Evolutionary conservation across 2,113 vertebrate species (phyloP), one percentile per base, ranked within the genome.

Genomic region (Synchiropus splendidus): DNA sequence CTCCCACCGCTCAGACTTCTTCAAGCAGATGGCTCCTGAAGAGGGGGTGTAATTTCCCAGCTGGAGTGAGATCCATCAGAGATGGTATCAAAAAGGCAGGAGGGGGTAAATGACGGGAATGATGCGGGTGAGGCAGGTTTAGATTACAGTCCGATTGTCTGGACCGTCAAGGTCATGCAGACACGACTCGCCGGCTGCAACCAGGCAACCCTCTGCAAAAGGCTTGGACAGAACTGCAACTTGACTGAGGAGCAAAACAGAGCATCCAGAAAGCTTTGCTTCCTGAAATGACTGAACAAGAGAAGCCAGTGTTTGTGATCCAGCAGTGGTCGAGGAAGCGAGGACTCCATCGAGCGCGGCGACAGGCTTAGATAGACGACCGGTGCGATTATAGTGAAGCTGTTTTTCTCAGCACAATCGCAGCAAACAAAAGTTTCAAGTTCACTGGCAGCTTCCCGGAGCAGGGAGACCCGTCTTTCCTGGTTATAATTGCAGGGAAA

Each of bases 61-160:
- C 63, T 49, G 53, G 67, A 62, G 49, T 4, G 37, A 48, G 39
- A 43, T 36, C 67, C 64, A 75, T 78, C 67, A 30, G 35, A 36
- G 31, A 30, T 36, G 32, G 37, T 35, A 64, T 78, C 67, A 55
- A 16, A 42, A 32, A 51, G 40, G 49, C 61, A 45, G 48, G 31
- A 32, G 3, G 10, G 27, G 56, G 36, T 36, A 9, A 55, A 56
- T 31, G 48, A 48, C 44, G 33, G 45, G n/a, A 42, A 31, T 64
- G 60, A 60, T 49, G 46, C 40, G 46, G 44, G 18, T 0, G 6
- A 54, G 33, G 15, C 3, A 1, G 64, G 35, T 16, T 75, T 16
- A 58, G 70, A 76, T 77, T 71, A 54, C 64, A 45, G 36, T 44
- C 43, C 0, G 53, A 58, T 27, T 58, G 57, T 65, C 61, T 55